Evolutionary conservation across 1,140 invertebrate species (phyloP).

Genomic region (Phenacoccus solenopsis): DNA sequence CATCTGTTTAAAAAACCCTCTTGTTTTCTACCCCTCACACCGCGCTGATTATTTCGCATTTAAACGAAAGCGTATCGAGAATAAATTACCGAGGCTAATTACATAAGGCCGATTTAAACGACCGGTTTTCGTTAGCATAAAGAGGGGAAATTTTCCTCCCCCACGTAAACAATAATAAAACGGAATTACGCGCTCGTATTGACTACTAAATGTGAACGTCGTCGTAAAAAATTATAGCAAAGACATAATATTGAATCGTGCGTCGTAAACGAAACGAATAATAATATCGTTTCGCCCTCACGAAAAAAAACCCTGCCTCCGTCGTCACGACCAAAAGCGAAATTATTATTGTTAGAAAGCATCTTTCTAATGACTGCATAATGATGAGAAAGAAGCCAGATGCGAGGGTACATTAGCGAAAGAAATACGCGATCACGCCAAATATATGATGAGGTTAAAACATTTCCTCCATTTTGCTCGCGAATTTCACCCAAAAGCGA

Average conservation of each 20-base stretch:
- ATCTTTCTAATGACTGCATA: slow-evolving; percentile 2
- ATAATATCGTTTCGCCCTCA: neutral
- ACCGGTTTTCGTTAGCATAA: no score
- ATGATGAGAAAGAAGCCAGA: neutral
- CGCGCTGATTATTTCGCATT: no score
- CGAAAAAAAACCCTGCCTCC: neutral
- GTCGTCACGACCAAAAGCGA: neutral
- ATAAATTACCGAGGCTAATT: no score
- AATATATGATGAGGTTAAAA: neutral
- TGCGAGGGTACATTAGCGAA: neutral
- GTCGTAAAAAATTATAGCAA: neutral
- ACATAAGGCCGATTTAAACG: no score
- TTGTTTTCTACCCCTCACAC: no score
- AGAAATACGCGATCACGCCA: neutral
- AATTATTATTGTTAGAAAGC: neutral
- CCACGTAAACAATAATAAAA: neutral
- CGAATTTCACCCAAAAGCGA: no score
- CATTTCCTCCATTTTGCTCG: no score
- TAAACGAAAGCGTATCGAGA: no score
- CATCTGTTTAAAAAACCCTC: no score
- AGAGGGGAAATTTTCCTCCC: neutral
- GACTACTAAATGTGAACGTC: neutral
- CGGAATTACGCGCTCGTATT: neutral
- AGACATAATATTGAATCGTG: neutral
- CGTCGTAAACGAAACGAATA: slow-evolving; percentile 1